phyloP scores from a whole-genome alignment of 1,140 invertebrate species.

The Drosophila kikkawai region DNA sequence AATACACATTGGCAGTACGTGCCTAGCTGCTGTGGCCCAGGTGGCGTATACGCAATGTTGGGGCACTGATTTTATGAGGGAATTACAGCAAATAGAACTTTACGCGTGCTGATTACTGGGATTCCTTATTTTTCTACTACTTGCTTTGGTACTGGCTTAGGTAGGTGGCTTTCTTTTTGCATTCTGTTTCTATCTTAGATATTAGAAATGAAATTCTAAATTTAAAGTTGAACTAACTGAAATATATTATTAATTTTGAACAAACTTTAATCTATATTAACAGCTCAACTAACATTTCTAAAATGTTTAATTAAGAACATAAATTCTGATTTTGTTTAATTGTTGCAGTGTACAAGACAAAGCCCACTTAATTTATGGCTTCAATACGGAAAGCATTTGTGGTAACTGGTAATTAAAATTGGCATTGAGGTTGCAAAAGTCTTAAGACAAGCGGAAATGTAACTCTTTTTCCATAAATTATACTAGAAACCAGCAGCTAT shows the following conservation, averaged over 20 bases:
- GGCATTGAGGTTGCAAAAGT: conserved; percentile 6
- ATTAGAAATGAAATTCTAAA: not conserved
- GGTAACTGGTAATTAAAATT: conserved; percentile 7
- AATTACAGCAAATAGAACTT: conserved; percentile 9
- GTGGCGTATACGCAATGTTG: conserved; percentile 62
- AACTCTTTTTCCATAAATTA: conserved; percentile 1
- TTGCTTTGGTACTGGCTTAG: not conserved
- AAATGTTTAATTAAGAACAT: not conserved
- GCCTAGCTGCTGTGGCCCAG: conserved; percentile 39
- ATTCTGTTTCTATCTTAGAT: not conserved
- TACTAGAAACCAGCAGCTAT: not conserved
- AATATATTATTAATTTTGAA: not conserved
- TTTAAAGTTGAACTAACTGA: not conserved
- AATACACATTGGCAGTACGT: conserved; percentile 63
- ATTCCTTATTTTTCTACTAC: not conserved
- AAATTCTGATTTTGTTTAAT: not conserved
- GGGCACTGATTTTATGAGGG: conserved; percentile 25
- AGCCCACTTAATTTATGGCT: not conserved
- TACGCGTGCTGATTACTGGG: conserved; percentile 14
- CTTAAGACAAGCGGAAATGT: not conserved
- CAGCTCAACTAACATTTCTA: not conserved
- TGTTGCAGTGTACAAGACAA: not conserved
- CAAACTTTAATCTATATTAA: not conserved
- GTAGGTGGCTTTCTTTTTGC: not conserved
- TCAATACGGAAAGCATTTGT: conserved; percentile 8